A percentile compares a stretch with the other conserved stretches of the same genome.
phyloP scores from a whole-genome alignment of 2,797 vertebrate genomes.

The Spea hammondii region DNA sequence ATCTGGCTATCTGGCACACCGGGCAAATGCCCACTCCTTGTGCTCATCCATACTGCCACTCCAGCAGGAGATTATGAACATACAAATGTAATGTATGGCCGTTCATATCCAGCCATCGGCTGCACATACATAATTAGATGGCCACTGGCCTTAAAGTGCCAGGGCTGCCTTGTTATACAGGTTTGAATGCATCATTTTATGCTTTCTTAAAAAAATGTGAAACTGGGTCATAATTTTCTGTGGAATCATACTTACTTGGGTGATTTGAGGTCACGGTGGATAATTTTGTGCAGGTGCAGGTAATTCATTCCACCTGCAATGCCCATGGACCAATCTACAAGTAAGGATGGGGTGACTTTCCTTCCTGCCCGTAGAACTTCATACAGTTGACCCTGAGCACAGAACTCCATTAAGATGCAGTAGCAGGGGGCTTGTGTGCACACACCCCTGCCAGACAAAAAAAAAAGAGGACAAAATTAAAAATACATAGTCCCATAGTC shows the following conservation, averaged over 20 bases:
- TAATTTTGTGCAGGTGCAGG: constrained; percentile 97
- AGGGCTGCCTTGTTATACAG: background rate
- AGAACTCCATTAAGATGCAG: constrained; percentile 99
- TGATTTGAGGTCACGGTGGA: constrained; percentile 95
- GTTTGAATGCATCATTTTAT: background rate
- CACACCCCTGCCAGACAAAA: constrained; percentile 76
- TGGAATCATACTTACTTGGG: constrained; percentile 80
- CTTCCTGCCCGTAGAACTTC: constrained; percentile 93
- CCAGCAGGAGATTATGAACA: too few relatives aligned
- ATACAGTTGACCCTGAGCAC: constrained; percentile 94
- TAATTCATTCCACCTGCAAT: constrained; percentile 98
- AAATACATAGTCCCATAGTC: background rate
- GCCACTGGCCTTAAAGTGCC: too few relatives aligned
- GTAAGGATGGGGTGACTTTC: constrained; percentile 87
- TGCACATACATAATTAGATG: too few relatives aligned
- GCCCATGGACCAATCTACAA: constrained; percentile 98
- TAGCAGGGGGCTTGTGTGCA: constrained; percentile 97
- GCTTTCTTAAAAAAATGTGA: background rate
- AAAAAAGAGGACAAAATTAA: background rate
- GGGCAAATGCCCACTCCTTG: too few relatives aligned
- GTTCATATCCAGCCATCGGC: too few relatives aligned
- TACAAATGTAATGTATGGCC: too few relatives aligned
- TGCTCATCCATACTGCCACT: too few relatives aligned
- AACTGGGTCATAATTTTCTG: too few relatives aligned
- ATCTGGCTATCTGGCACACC: too few relatives aligned